phyloP scores from a whole-genome alignment of 2,797 vertebrate genomes.

The Echeneis naucrates region DNA sequence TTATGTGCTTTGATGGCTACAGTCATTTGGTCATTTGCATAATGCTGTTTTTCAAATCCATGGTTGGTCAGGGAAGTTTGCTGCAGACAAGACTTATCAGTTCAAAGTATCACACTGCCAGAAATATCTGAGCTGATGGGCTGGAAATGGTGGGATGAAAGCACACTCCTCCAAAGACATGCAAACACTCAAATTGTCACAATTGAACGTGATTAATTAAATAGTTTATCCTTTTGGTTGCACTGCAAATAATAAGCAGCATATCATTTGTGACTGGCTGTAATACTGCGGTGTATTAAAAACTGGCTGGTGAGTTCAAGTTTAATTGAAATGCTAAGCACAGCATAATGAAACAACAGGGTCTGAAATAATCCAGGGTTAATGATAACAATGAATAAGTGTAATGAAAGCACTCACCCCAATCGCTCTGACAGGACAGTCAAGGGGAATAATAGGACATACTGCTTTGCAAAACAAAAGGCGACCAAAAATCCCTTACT shows the following conservation, averaged over 20 bases:
- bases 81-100: background rate
- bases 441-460: background rate
- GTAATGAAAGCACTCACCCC: background rate
- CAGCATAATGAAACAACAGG: too few species aligned
- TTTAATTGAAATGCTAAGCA: too few species aligned
- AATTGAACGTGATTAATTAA: too few species aligned
- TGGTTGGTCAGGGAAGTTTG: background rate
- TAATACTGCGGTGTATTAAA: too few species aligned
- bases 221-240: too few species aligned
- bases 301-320: too few species aligned
- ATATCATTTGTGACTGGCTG: too few species aligned
- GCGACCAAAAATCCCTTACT: background rate
- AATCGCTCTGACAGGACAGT: background rate
- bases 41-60: background rate
- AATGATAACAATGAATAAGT: background rate
- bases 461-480: background rate
- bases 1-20: background rate
- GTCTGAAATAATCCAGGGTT: background rate
- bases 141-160: slow-evolving; percentile 89
- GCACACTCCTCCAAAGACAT: slow-evolving; percentile 85
- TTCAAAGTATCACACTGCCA: background rate
- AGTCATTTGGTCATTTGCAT: background rate
- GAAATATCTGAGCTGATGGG: background rate
- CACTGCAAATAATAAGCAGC: too few species aligned
- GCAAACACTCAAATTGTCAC: background rate